Percentiles rank a stretch among this genome's conserved stretches.
These are phyloP conservation scores for Acyrthosiphon pisum DNA, from an alignment of 1,140 invertebrate species.

Conservation along the genomic window DNA sequence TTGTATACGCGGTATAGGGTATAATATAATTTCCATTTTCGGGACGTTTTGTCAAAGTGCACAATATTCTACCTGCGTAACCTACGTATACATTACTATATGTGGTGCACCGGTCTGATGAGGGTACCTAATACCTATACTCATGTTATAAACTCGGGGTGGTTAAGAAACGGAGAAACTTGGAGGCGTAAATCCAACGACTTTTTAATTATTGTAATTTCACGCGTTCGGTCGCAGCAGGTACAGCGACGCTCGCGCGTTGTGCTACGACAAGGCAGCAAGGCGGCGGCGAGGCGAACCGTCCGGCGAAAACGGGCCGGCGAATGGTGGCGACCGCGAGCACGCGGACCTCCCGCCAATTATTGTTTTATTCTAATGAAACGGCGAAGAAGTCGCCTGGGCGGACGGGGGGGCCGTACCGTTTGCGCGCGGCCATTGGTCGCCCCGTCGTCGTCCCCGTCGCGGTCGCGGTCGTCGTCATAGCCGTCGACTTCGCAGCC, in stretches of 20 bases:
- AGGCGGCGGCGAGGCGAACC: neutral
- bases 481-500: neutral
- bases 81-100: too few relatives aligned
- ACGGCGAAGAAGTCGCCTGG: slow-evolving; percentile 53
- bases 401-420: slow-evolving; percentile 56
- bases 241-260: neutral
- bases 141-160: neutral
- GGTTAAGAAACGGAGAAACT: neutral
- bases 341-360: slow-evolving; percentile 52
- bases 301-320: neutral
- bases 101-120: too few relatives aligned
- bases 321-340: slow-evolving; percentile 42
- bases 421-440: slow-evolving; percentile 54
- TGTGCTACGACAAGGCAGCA: too few relatives aligned
- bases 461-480: neutral
- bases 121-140: too few relatives aligned
- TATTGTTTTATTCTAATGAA: slow-evolving; percentile 56
- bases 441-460: slow-evolving; percentile 7
- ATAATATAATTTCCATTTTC: neutral
- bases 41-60: neutral
- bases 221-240: too few relatives aligned
- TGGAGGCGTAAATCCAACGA: neutral
- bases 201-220: neutral
- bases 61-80: neutral
- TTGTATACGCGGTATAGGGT: neutral